Evolutionary conservation across 2,113 vertebrate genomes (phyloP).

Genomic region (Alces alces): DNA sequence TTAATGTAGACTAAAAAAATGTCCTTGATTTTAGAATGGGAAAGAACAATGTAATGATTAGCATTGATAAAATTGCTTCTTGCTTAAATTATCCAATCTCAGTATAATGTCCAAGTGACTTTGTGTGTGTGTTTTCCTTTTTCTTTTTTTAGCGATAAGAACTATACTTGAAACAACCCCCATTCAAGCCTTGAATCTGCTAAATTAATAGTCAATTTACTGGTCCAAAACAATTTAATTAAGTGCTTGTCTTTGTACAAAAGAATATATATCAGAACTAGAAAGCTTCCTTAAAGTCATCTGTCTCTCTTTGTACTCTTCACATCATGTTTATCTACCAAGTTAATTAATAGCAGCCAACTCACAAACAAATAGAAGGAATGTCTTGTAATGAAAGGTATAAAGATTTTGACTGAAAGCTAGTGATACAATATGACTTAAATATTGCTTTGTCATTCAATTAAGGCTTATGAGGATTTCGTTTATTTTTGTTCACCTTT

Average conservation of each 20-base stretch:
- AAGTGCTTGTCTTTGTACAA: neutral
- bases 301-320: neutral
- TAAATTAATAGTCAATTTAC: slow-evolving; percentile 7
- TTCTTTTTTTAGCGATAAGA: neutral
- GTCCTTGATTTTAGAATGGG: neutral
- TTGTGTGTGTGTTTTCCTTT: neutral
- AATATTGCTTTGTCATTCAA: neutral
- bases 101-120: neutral
- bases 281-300: neutral
- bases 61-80: neutral
- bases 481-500: slow-evolving; percentile 14
- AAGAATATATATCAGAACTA: neutral
- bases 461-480: neutral
- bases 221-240: slow-evolving; percentile 14
- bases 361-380: neutral
- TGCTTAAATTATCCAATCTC: slow-evolving; percentile 1
- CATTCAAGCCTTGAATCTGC: neutral
- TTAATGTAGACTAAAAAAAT: neutral
- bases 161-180: neutral
- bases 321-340: neutral
- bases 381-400: neutral
- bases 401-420: neutral
- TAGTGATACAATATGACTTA: neutral
- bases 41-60: neutral
- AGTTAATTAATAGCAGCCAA: neutral